These are phyloP conservation scores for Erebia ligea DNA, from an alignment of 2,888 invertebrate species.

Conservation along the genomic window DNA sequence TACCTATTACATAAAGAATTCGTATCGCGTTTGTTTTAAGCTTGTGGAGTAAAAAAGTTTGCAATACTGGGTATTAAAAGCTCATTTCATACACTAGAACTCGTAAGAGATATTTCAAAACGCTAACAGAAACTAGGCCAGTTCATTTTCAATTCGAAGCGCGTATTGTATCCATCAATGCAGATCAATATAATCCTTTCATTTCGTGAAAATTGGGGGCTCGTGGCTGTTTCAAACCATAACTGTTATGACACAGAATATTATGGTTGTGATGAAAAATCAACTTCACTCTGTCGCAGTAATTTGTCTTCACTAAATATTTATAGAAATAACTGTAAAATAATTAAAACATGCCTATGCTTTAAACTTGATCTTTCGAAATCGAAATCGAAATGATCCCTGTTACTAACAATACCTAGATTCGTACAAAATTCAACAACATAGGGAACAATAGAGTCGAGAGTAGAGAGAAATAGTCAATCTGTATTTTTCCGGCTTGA, in stretches of 20 bases:
- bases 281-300: not conserved
- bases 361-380: no score
- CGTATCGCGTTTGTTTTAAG: not conserved
- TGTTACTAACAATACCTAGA: no score
- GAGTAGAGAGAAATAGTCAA: no score
- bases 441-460: no score
- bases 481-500: no score
- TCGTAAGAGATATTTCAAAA: not conserved
- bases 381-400: no score
- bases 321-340: no score
- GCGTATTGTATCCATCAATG: slow-evolving; percentile 16
- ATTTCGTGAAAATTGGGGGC: slow-evolving; percentile 14
- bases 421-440: no score
- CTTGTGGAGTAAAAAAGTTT: not conserved
- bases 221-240: not conserved
- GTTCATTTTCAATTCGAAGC: slow-evolving; percentile 20
- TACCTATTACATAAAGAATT: no score
- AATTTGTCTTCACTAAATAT: no score
- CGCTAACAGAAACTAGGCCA: not conserved
- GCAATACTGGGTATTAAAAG: not conserved
- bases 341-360: no score
- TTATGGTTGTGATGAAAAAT: not conserved
- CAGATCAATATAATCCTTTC: slow-evolving; percentile 17
- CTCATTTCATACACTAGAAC: not conserved
- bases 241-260: not conserved